Evolutionary conservation across 2,113 vertebrate genomes (phyloP).

Genomic region (Centropus bengalensis): DNA sequence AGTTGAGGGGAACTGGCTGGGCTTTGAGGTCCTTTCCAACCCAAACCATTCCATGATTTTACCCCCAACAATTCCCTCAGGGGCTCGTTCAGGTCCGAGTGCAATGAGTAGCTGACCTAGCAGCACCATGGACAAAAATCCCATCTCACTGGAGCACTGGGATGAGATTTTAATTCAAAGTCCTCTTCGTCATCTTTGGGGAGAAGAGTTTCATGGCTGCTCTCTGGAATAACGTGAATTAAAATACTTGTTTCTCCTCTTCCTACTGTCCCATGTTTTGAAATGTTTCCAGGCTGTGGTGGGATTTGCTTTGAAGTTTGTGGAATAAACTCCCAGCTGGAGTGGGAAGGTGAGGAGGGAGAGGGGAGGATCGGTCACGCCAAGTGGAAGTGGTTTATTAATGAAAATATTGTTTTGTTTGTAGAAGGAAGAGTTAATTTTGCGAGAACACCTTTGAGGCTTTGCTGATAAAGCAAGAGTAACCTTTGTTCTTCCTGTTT

Average conservation of each 20-base stretch:
- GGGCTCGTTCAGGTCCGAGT: not conserved
- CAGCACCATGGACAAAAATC: not conserved
- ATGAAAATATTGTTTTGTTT: conserved; percentile 70
- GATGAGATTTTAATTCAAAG: not conserved
- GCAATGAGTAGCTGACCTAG: not conserved
- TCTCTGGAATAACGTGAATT: not conserved
- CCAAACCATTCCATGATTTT: too few relatives aligned
- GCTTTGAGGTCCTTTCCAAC: too few relatives aligned
- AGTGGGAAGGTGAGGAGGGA: conserved; percentile 49
- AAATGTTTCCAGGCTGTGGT: not conserved
- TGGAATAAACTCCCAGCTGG: not conserved
- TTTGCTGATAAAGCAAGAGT: conserved; percentile 68
- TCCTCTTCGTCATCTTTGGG: not conserved
- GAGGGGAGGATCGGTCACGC: not conserved
- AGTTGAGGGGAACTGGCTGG: too few relatives aligned
- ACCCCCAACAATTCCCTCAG: not conserved
- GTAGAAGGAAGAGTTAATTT: conserved; percentile 71
- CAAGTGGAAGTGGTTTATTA: conserved; percentile 52
- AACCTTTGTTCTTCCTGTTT: conserved; percentile 63
- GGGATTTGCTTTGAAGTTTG: conserved; percentile 33
- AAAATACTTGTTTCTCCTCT: conserved; percentile 16
- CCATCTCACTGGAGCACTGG: not conserved
- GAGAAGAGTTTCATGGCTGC: not conserved
- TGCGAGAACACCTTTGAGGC: conserved; percentile 63
- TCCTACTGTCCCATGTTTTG: conserved; percentile 21